Base-by-base conservation (phyloP, 2,888 invertebrate species). In the Stenodema calcarata region DNA sequence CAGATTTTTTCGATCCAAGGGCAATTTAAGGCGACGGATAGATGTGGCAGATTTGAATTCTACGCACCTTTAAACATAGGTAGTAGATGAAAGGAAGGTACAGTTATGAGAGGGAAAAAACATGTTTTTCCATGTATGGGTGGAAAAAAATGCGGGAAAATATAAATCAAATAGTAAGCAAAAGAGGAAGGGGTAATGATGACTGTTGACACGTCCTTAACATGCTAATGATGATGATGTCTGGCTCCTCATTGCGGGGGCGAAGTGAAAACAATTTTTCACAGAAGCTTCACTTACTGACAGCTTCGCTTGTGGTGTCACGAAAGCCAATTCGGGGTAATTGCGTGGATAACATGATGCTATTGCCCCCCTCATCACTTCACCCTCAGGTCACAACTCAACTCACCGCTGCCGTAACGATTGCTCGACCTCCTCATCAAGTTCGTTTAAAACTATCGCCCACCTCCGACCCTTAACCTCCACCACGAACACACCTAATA, bases 261-360 rank as follows among this genome's bases (percentile, higher is more conserved):
- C 82, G 35, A 23, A 82, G 82, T 82, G 82, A 69, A 82, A 82
- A 82, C 82, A 82, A 82, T 82, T 82, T 82, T 69, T 82, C 82
- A 82, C 69, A 69, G 82, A 27, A 62, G 82, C 41, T 69, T 82
- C 69, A 76, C 50, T 18, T 81, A 82, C 62, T 82, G 82, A 82
- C 82, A 82, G 82, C 69, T 69, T 82, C 62, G 82, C 82, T 47
- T 7, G 28, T 62, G 82, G 69, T 82, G 82, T 82, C 82, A 82
- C 82, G 82, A 82, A 82, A 82, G 82, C 69, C 82, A 69, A 82
- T 82, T 82, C 69, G 82, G 82, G 82, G 82, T 82, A 82, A 82
- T 82, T 82, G 82, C 82, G 82, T 62, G 82, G 82, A 82, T 82
- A 82, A 82, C 82, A 69, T 18, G 82, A 82, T 69, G 82, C 69